phyloP scores from a whole-genome alignment of 2,797 vertebrate genomes.

The Hafferia zeledoni region DNA sequence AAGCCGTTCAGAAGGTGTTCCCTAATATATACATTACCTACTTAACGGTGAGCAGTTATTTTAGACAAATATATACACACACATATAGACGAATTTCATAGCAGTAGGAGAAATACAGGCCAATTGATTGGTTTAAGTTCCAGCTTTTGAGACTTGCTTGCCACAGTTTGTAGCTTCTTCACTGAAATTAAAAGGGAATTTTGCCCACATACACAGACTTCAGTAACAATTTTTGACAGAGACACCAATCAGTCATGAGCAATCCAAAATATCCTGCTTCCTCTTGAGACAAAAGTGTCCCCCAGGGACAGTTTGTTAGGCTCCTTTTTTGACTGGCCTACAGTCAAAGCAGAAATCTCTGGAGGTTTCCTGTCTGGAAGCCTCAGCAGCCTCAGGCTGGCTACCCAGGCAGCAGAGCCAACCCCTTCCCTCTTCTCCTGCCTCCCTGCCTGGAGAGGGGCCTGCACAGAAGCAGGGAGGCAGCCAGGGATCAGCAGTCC shows the following conservation, averaged over 20 bases:
- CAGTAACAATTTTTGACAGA: not conserved
- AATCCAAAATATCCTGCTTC: not conserved
- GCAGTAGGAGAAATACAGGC: not conserved
- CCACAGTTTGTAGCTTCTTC: not conserved
- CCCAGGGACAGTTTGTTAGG: not conserved
- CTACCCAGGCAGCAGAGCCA: not conserved
- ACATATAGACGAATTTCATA: not conserved
- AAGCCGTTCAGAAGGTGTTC: not conserved
- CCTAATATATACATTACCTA: not conserved
- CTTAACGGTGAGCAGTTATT: not conserved
- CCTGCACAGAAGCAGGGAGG: not conserved
- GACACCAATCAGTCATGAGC: not conserved
- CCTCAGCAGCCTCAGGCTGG: not conserved
- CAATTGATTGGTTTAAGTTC: not conserved
- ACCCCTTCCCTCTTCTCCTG: not conserved
- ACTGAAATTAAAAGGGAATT: not conserved
- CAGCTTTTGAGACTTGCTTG: not conserved
- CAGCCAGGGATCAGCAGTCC: not conserved
- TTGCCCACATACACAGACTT: not conserved
- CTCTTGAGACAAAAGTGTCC: not conserved
- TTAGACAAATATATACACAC: fast-evolving
- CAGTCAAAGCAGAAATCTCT: not conserved
- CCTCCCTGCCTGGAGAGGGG: not conserved
- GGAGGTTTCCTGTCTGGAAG: not conserved
- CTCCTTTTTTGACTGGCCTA: not conserved